Conservation (phyloP, 2,113 vertebrate genomes). For the Elaphurus davidianus region DNA sequence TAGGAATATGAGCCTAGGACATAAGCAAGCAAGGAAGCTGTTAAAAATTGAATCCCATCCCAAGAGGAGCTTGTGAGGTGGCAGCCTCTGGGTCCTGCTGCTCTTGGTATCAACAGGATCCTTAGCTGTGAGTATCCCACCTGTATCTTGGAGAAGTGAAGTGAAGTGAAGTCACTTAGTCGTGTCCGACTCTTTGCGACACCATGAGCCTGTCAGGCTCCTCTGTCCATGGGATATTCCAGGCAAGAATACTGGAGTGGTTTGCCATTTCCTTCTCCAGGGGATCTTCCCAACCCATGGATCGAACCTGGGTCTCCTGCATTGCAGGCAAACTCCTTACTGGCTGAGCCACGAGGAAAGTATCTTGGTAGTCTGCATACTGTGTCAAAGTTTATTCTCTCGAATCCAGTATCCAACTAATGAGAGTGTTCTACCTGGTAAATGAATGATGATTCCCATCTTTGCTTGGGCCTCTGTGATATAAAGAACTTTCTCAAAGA, state of each 20-base stretch:
- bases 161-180: background rate
- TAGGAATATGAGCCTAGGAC: background rate
- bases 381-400: background rate
- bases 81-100: background rate
- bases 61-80: background rate
- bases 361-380: background rate
- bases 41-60: background rate
- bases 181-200: background rate
- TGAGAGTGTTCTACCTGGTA: background rate
- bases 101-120: background rate
- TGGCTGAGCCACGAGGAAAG: background rate
- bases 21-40: background rate
- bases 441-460: background rate
- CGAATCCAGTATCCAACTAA: background rate
- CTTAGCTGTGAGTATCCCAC: background rate
- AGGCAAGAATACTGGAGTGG: background rate
- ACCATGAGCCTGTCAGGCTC: background rate
- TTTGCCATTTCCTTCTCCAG: background rate
- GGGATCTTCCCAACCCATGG: background rate
- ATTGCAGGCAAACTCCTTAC: background rate
- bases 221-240: background rate
- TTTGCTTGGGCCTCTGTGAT: background rate
- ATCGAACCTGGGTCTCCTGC: accelerated
- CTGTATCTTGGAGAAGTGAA: background rate
- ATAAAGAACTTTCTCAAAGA: background rate